A percentile compares a stretch with the other conserved stretches of the same genome.
phyloP scores from a whole-genome alignment of 1,140 invertebrate genomes.

The Oedothorax gibbosus region DNA sequence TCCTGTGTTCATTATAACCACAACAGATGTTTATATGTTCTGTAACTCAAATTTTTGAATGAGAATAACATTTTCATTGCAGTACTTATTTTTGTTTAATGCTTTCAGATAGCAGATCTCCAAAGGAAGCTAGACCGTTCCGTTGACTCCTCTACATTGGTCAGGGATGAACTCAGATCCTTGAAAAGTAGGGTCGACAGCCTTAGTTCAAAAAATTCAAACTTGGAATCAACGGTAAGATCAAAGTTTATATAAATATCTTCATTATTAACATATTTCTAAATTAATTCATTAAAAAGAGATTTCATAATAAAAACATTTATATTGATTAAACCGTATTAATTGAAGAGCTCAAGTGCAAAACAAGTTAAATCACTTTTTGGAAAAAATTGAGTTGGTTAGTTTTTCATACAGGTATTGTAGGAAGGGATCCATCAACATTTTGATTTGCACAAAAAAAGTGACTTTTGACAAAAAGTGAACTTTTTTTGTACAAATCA shows the following conservation, averaged over 20 bases:
- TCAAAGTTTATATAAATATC: background rate
- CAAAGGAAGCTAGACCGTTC: constrained; percentile 68
- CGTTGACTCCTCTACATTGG: constrained; percentile 73
- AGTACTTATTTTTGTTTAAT: background rate
- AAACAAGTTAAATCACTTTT: too few species aligned
- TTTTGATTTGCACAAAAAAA: too few species aligned
- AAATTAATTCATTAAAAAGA: too few species aligned
- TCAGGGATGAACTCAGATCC: constrained; percentile 82
- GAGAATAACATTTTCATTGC: background rate
- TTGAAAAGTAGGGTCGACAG: constrained; percentile 80
- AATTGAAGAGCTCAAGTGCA: too few species aligned
- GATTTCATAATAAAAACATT: too few species aligned
- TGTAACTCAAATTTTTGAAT: background rate
- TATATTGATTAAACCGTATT: too few species aligned
- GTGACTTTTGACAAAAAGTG: too few species aligned
- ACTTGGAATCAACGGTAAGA: constrained; percentile 76
- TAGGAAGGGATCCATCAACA: too few species aligned
- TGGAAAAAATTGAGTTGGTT: too few species aligned
- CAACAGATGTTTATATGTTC: background rate
- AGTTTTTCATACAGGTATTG: too few species aligned
- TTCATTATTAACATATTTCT: too few species aligned
- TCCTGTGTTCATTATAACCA: background rate
- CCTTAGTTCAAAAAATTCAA: constrained; percentile 78
- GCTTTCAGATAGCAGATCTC: constrained; percentile 67
- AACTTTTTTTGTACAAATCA: too few species aligned